These are phyloP conservation scores for Polydrusus cervinus DNA, from an alignment of 2,888 invertebrate species.

Conservation along the genomic window DNA sequence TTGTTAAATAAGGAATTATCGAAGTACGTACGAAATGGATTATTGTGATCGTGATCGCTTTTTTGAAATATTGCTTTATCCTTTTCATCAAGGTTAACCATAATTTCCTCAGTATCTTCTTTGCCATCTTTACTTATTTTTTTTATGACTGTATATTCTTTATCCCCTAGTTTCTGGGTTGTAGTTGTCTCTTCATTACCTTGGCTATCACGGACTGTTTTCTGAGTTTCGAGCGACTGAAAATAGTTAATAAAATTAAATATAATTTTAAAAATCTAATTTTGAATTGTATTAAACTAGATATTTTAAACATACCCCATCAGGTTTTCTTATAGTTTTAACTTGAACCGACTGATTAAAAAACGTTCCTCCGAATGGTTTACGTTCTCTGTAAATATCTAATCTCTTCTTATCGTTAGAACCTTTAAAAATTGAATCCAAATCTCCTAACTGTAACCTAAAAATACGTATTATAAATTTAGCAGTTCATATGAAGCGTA, in stretches of 20 bases:
- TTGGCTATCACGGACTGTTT: constrained; percentile 74
- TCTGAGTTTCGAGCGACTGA: constrained; percentile 74
- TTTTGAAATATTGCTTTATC: constrained; percentile 31
- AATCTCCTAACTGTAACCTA: constrained; percentile 34
- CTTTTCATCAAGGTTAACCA: constrained; percentile 65
- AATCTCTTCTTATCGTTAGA: neutral
- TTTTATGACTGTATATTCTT: constrained; percentile 71
- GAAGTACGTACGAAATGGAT: neutral
- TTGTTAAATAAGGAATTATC: constrained; percentile 22
- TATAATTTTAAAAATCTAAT: neutral
- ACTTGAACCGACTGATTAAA: constrained; percentile 74
- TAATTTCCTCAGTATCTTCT: constrained; percentile 65
- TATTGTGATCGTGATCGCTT: neutral
- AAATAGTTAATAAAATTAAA: constrained; percentile 49
- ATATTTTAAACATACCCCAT: constrained; percentile 70
- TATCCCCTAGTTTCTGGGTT: constrained; percentile 67
- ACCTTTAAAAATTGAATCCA: constrained; percentile 40
- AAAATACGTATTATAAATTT: constrained; percentile 1
- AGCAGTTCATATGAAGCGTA: neutral
- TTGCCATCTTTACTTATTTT: constrained; percentile 69
- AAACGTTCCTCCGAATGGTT: constrained; percentile 57
- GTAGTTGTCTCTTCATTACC: constrained; percentile 77
- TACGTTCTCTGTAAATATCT: neutral
- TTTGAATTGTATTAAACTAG: constrained; percentile 34
- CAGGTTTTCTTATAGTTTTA: constrained; percentile 74